phyloP scores from a whole-genome alignment of 2,113 vertebrate genomes.

The Zosterops hypoxanthus region DNA sequence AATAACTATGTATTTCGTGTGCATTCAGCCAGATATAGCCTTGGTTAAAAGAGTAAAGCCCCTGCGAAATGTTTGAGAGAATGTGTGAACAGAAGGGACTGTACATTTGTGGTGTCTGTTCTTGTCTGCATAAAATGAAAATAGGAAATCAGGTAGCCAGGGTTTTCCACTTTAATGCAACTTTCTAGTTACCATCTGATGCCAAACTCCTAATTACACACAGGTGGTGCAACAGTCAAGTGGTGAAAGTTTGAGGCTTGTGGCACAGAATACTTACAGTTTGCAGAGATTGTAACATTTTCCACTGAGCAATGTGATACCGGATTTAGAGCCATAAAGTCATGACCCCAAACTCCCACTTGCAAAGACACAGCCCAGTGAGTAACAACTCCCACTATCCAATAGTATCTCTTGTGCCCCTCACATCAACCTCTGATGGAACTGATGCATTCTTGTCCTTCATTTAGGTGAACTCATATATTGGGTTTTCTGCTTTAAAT shows the following conservation, averaged over 20 bases:
- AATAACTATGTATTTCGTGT: background rate
- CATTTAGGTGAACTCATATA: background rate
- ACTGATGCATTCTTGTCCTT: background rate
- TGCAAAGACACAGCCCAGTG: background rate
- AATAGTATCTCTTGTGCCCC: background rate
- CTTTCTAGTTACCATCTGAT: background rate
- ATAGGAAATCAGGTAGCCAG: background rate
- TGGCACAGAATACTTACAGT: background rate
- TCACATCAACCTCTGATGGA: background rate
- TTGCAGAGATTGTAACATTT: background rate
- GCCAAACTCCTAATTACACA: background rate
- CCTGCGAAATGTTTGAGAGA: background rate
- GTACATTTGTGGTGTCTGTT: background rate
- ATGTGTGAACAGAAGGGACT: background rate
- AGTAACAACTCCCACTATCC: background rate
- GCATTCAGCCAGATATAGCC: background rate
- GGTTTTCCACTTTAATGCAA: background rate
- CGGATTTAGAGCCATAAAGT: background rate
- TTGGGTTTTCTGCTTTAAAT: background rate
- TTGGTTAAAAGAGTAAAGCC: background rate
- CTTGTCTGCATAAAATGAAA: background rate
- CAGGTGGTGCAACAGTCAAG: background rate
- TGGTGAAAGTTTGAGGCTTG: background rate
- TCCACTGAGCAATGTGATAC: background rate
- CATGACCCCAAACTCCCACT: background rate